phyloP scores from a whole-genome alignment of 2,113 vertebrate genomes.

The Apeltes quadracus region DNA sequence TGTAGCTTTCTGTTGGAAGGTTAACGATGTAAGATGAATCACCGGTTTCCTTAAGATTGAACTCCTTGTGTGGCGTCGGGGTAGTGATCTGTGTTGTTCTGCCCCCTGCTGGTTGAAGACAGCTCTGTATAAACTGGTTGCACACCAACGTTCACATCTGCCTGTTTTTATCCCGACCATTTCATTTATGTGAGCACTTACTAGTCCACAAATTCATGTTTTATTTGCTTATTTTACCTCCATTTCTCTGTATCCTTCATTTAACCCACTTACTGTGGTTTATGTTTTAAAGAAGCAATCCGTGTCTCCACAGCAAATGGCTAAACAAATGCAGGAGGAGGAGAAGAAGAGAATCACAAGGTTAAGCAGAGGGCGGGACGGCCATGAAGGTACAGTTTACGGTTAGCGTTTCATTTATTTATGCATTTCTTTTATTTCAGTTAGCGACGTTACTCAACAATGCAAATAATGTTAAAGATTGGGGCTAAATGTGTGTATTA shows the following conservation, averaged over 20 bases:
- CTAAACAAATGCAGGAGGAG: slow-evolving; percentile 81
- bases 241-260: neutral
- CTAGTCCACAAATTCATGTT: no score
- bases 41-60: neutral
- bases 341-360: slow-evolving; percentile 73
- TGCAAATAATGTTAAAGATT: neutral
- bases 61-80: neutral
- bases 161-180: neutral
- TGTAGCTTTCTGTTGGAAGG: no score
- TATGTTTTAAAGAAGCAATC: neutral
- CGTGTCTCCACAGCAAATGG: slow-evolving; percentile 78
- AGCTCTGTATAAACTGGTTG: neutral
- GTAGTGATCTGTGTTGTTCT: slow-evolving; percentile 22
- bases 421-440: neutral
- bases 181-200: no score
- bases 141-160: neutral
- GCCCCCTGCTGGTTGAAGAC: slow-evolving; percentile 68
- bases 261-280: neutral
- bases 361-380: slow-evolving; percentile 51
- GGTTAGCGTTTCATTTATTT: neutral
- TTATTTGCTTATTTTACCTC: neutral
- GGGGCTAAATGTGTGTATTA: neutral
- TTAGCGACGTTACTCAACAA: neutral
- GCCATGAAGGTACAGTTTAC: slow-evolving; percentile 64
- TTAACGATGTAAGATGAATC: neutral